These are phyloP conservation scores for Nothocercus nigrocapillus DNA, from an alignment of 2,113 vertebrate species.

Conservation along the genomic window DNA sequence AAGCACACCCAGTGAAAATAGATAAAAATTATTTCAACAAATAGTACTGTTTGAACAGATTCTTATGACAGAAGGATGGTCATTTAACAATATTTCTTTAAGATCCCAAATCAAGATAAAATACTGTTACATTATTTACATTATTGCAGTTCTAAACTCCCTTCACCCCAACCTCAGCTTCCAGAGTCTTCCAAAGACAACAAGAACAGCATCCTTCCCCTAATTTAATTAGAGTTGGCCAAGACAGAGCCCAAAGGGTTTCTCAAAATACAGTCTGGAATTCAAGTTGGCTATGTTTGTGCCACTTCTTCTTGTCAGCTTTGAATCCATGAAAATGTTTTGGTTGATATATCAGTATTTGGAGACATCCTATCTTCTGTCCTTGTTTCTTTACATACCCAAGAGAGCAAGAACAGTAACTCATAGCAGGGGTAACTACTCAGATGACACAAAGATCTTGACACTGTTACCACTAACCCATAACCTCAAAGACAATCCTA, in stretches of 20 bases:
- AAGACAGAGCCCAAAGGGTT: not conserved
- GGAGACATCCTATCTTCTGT: not conserved
- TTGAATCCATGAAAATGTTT: not conserved
- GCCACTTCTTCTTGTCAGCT: not conserved
- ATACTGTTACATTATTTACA: slow-evolving; percentile 34
- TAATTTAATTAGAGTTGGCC: not conserved
- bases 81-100: slow-evolving; percentile 40
- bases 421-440: not conserved
- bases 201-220: slow-evolving; percentile 24
- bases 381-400: not conserved
- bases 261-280: not conserved
- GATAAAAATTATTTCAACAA: slow-evolving; percentile 48
- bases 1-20: slow-evolving; percentile 22
- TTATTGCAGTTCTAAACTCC: slow-evolving; percentile 17
- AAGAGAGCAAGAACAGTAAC: not conserved
- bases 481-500: not conserved
- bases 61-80: slow-evolving; percentile 21
- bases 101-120: slow-evolving; percentile 30
- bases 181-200: slow-evolving; percentile 54
- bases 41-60: slow-evolving; percentile 26
- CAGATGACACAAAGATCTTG: not conserved
- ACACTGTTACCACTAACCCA: not conserved
- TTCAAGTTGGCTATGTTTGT: not conserved
- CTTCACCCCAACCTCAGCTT: not conserved
- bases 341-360: not conserved